These are phyloP conservation scores for Thripadectes ignobilis DNA, from an alignment of 2,797 vertebrate genomes.

Conservation along the genomic window DNA sequence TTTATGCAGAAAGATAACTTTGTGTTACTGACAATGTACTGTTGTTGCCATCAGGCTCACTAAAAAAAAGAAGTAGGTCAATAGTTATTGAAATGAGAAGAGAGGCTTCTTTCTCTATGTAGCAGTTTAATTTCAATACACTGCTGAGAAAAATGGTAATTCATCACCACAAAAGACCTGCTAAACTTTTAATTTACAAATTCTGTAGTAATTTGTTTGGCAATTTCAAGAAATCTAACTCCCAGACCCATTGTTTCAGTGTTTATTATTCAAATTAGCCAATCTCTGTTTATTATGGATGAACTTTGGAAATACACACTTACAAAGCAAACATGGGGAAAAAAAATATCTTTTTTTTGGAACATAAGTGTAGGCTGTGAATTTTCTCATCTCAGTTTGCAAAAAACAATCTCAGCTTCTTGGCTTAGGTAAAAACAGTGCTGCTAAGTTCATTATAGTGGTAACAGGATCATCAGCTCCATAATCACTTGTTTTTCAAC, in stretches of 20 bases:
- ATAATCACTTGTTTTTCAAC: neutral
- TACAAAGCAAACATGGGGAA: neutral
- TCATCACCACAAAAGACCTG: neutral
- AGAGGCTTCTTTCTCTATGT: neutral
- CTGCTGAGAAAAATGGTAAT: slow-evolving; percentile 18
- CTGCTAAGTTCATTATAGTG: neutral
- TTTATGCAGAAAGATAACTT: neutral
- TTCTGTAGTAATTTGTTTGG: neutral
- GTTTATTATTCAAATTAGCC: slow-evolving; percentile 32
- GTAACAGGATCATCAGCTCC: neutral
- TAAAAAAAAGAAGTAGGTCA: neutral
- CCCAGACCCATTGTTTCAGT: neutral
- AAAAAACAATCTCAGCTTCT: neutral
- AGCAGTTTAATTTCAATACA: slow-evolving; percentile 3
- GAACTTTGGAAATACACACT: slow-evolving; percentile 10
- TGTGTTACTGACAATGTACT: neutral
- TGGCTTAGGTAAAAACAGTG: neutral
- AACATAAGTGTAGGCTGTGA: neutral
- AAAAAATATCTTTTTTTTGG: neutral
- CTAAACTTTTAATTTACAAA: neutral
- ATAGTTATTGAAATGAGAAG: slow-evolving; percentile 27
- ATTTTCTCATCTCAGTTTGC: neutral
- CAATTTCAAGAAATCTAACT: slow-evolving; percentile 31
- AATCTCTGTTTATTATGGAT: neutral
- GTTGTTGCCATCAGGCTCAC: neutral